phyloP scores from a whole-genome alignment of 2,113 vertebrate genomes.

The Pelusios castaneus region DNA sequence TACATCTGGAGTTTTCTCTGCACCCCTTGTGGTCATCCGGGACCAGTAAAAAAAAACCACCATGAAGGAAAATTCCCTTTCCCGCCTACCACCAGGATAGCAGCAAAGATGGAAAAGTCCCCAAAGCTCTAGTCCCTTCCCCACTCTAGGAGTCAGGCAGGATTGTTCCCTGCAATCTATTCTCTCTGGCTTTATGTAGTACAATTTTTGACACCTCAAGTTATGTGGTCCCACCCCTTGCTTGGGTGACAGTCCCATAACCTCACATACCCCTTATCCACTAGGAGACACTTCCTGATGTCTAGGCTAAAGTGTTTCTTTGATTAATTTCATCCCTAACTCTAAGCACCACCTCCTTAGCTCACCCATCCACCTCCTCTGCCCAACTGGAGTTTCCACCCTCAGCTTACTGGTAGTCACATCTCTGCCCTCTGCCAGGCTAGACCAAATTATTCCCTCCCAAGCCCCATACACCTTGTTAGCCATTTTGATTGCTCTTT shows the following conservation, averaged over 20 bases:
- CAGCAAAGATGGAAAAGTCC: neutral
- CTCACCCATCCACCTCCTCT: neutral
- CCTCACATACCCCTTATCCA: neutral
- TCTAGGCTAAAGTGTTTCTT: neutral
- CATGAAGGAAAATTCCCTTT: neutral
- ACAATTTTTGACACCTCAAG: neutral
- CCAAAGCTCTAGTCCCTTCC: fast-evolving
- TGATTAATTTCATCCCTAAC: neutral
- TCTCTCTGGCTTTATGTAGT: neutral
- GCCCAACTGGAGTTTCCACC: neutral
- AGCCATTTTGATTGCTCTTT: neutral
- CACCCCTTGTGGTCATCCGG: neutral
- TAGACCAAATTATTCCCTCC: neutral
- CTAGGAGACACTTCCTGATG: neutral
- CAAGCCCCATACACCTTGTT: neutral
- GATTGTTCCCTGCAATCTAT: neutral
- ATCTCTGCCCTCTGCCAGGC: neutral
- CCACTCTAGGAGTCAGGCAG: fast-evolving
- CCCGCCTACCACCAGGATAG: neutral
- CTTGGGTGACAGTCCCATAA: neutral
- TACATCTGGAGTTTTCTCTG: conserved; percentile 10
- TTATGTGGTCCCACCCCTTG: neutral
- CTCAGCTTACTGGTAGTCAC: neutral
- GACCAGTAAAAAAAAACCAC: neutral
- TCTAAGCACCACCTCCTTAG: neutral